Base-by-base conservation (phyloP, 2,113 vertebrate species). In the Antechinus flavipes region DNA sequence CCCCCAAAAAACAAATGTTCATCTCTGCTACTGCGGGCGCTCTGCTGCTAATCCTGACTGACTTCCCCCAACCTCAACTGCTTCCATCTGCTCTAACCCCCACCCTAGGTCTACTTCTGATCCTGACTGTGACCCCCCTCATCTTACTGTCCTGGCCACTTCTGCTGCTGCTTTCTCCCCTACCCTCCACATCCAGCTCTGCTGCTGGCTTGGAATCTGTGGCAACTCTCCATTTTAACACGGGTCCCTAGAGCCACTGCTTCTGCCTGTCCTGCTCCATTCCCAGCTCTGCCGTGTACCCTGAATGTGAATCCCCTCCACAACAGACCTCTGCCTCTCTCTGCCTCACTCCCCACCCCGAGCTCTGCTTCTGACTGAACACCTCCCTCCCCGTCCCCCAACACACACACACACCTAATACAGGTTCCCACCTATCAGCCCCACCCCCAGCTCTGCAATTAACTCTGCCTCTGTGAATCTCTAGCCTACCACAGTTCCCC, bases 1-100 rank as follows among this genome's bases (percentile, higher is more conserved):
- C 96, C 94, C 96, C 95, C 95, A 94, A 95, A 42, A 42, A n/a
- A 22, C n/a, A 42, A 84, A 14, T 42, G 16, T n/a, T 84, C 35
- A 84, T 84, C 35, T 42, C 10, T 22, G 16, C 19, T 84, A 5
- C 61, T 68, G 14, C 12, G 35, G 61, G 30, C 1, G 35, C 35
- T 42, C 16, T 22, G 68, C n/a, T 84, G 19, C 68, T 84, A 23
- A 84, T 42, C 68, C 68, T 76, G 68, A 76, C 35, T 76, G 68
- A 61, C 30, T 23, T 5, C 35, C 16, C n/a, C n/a, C n/a, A n/a
- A 42, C n/a, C n/a, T 84, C 68, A 8, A 22, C 16, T 22, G 35
- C n/a, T 84, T 84, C 68, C 68, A 42, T 84, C n/a, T 42, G 68
- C 23, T 42, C 68, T 84, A 42, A 2, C 61, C 61, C 3, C 61